phyloP scores from a whole-genome alignment of 2,113 vertebrate species.

The Cryptomyrus ogoouensis region DNA sequence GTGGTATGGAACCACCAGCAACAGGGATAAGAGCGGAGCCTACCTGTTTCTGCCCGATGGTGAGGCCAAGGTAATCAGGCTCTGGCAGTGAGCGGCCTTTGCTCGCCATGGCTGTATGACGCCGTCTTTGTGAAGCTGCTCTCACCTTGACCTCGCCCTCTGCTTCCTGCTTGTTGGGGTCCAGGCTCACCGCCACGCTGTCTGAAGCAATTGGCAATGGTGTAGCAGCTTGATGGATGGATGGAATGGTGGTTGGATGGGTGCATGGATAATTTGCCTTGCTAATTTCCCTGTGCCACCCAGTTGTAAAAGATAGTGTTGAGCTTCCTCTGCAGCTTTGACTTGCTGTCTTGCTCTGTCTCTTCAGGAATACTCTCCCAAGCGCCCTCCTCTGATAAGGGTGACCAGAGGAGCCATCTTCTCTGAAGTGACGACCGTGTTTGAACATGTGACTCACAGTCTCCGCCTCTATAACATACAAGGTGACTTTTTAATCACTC shows the following conservation, averaged over 20 bases:
- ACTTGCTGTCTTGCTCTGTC: neutral
- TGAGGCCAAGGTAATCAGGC: constrained; percentile 67
- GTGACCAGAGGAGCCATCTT: constrained; percentile 74
- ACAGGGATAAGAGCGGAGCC: constrained; percentile 82
- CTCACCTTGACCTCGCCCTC: neutral
- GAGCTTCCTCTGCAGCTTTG: neutral
- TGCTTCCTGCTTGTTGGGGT: neutral
- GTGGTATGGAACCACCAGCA: constrained; percentile 82
- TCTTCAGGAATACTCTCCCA: constrained; percentile 64
- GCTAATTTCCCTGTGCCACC: neutral
- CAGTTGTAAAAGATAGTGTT: neutral
- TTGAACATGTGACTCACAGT: constrained; percentile 73
- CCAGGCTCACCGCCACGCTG: neutral
- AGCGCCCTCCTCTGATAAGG: constrained; percentile 63
- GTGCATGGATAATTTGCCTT: neutral
- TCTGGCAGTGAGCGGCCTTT: neutral
- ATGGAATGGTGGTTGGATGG: neutral
- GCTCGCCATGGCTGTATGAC: neutral
- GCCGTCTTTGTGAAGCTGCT: neutral
- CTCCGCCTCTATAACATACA: constrained; percentile 69
- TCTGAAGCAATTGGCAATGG: neutral
- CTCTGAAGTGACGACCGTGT: constrained; percentile 78
- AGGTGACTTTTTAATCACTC: constrained; percentile 54
- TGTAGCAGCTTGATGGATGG: neutral
- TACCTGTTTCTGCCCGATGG: constrained; percentile 85